phyloP scores from a whole-genome alignment of 2,797 vertebrate species.

The Oryzias dopingdopingensis region DNA sequence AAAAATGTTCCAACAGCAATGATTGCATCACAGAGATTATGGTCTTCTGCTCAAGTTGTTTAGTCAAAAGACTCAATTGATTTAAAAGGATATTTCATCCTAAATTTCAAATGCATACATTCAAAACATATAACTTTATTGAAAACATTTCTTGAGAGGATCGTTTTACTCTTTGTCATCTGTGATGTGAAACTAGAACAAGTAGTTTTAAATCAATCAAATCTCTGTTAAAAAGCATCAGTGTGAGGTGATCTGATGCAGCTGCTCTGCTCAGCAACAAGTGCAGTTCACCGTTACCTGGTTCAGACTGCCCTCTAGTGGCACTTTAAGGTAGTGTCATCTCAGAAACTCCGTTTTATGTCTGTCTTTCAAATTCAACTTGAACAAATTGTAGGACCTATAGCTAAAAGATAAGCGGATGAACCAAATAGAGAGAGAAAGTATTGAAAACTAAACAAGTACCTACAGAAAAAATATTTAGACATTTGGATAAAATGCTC shows the following conservation, averaged over 20 bases:
- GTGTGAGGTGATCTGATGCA: not conserved
- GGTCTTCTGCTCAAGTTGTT: too few relatives aligned
- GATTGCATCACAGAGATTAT: too few relatives aligned
- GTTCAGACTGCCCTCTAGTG: slow-evolving; percentile 67
- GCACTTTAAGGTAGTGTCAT: not conserved
- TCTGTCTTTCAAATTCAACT: not conserved
- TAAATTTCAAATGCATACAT: slow-evolving; percentile 39
- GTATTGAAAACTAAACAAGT: not conserved
- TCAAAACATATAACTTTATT: slow-evolving; percentile 34
- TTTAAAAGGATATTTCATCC: slow-evolving; percentile 12
- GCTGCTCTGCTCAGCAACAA: slow-evolving; percentile 44
- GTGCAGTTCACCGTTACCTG: slow-evolving; percentile 26
- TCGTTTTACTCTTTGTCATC: slow-evolving; percentile 31
- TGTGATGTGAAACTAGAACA: slow-evolving; percentile 22
- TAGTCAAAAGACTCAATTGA: too few relatives aligned
- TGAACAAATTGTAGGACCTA: not conserved
- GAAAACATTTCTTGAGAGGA: slow-evolving; percentile 42
- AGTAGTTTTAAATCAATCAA: slow-evolving; percentile 28
- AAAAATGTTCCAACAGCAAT: too few relatives aligned
- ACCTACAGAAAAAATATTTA: too few relatives aligned
- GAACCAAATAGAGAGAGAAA: not conserved
- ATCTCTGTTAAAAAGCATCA: slow-evolving; percentile 31
- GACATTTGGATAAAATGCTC: too few relatives aligned
- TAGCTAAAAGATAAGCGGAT: not conserved
- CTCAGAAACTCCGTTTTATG: too few relatives aligned